Evolutionary conservation across 1,140 invertebrate genomes (phyloP).

Genomic region (Euschistus heros): DNA sequence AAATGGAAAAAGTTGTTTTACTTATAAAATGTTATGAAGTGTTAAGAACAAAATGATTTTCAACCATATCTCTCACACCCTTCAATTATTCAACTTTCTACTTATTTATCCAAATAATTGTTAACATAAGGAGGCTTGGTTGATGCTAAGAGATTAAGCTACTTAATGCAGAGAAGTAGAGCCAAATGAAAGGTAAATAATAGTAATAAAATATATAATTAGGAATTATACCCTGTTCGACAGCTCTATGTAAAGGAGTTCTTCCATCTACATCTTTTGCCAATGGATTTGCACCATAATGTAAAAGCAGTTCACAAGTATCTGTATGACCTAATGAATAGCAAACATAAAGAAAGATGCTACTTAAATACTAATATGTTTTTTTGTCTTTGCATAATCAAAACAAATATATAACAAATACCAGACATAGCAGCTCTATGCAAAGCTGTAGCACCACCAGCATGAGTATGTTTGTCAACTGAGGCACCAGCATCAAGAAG

Average conservation of each 20-base stretch:
- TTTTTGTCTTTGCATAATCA: too few species aligned
- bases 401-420: constrained; percentile 31
- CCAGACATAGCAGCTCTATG: constrained; percentile 68
- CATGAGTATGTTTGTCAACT: constrained; percentile 59
- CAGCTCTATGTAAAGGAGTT: constrained; percentile 65
- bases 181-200: background rate
- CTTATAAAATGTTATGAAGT: too few species aligned
- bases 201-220: background rate
- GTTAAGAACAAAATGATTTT: too few species aligned
- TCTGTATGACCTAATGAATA: constrained; percentile 41
- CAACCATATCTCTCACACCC: too few species aligned
- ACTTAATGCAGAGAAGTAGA: too few species aligned
- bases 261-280: constrained; percentile 65
- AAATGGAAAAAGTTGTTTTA: too few species aligned
- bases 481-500: constrained; percentile 57
- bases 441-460: constrained; percentile 61
- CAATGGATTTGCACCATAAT: constrained; percentile 47
- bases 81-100: too few species aligned
- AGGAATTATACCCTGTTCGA: constrained; percentile 38
- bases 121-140: too few species aligned
- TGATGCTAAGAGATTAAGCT: too few species aligned
- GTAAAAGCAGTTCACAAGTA: constrained; percentile 53
- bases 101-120: too few species aligned
- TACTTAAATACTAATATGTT: background rate
- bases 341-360: background rate